phyloP scores from a whole-genome alignment of 2,888 invertebrate species.

The Hydrotaea cyrtoneurina region DNA sequence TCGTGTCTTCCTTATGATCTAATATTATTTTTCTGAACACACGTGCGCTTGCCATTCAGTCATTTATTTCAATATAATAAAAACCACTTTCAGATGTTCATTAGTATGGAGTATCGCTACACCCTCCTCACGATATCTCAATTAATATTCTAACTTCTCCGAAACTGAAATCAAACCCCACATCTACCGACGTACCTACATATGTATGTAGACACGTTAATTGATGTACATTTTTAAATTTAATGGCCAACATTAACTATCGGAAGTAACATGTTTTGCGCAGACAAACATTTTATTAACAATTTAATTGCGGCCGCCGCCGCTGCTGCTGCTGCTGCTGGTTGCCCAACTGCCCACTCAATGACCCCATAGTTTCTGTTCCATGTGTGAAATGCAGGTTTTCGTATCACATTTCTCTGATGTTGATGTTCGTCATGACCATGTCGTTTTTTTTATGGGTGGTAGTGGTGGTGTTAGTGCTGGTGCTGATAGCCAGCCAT shows the following conservation, averaged over 20 bases:
- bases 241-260: not conserved
- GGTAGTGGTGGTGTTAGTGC: not conserved
- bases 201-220: not conserved
- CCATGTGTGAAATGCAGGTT: not conserved
- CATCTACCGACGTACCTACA: too few relatives aligned
- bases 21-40: too few relatives aligned
- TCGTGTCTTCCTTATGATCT: too few relatives aligned
- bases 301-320: not conserved
- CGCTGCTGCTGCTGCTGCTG: too few relatives aligned
- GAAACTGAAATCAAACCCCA: not conserved
- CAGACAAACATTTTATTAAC: not conserved
- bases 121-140: not conserved
- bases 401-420: not conserved
- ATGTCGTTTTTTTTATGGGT: not conserved
- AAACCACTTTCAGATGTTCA: not conserved
- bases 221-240: not conserved
- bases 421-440: not conserved
- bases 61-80: not conserved
- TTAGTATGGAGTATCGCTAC: not conserved
- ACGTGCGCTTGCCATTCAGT: too few relatives aligned
- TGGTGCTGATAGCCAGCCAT: not conserved
- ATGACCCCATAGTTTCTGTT: not conserved
- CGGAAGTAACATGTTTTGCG: constrained; percentile 7
- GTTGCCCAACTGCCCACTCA: not conserved
- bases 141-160: not conserved